Evolutionary conservation across 2,113 vertebrate species (phyloP).

Genomic region (Oreocharis arfaki): DNA sequence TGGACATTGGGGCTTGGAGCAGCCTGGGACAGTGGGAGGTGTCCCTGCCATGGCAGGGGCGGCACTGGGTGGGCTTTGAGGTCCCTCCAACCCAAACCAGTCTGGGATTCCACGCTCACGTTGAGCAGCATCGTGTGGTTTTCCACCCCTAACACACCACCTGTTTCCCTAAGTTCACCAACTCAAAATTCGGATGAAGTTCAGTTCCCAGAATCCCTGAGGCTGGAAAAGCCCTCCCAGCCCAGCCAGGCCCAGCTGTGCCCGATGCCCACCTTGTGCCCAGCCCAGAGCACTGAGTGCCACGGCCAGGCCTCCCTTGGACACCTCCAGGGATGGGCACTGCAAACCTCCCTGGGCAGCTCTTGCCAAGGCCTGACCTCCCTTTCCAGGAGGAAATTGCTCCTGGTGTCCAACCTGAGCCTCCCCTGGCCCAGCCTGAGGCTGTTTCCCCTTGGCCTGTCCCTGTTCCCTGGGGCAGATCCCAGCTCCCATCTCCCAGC

Average conservation of each 20-base stretch:
- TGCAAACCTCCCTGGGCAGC: background rate
- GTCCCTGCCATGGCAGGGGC: background rate
- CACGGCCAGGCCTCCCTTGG: background rate
- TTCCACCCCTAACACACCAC: background rate
- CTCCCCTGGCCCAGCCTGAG: background rate
- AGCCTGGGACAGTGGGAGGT: background rate
- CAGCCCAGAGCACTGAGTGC: background rate
- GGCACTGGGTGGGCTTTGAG: rapidly evolving
- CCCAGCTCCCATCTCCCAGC: background rate
- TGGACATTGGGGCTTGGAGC: background rate
- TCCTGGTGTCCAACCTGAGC: background rate
- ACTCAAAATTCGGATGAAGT: background rate
- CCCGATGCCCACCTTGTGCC: background rate
- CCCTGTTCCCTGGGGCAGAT: background rate
- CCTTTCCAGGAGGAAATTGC: background rate
- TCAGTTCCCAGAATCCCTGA: background rate
- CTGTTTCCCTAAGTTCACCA: background rate
- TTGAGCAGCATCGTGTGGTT: background rate
- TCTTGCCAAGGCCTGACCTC: background rate
- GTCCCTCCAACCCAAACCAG: background rate
- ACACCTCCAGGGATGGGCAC: background rate
- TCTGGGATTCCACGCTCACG: background rate
- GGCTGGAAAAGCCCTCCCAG: background rate
- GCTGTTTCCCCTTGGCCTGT: background rate
- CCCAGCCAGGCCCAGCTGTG: background rate